Base-by-base conservation (phyloP, 2,888 invertebrate species). In the Epistrophe grossulariae region DNA sequence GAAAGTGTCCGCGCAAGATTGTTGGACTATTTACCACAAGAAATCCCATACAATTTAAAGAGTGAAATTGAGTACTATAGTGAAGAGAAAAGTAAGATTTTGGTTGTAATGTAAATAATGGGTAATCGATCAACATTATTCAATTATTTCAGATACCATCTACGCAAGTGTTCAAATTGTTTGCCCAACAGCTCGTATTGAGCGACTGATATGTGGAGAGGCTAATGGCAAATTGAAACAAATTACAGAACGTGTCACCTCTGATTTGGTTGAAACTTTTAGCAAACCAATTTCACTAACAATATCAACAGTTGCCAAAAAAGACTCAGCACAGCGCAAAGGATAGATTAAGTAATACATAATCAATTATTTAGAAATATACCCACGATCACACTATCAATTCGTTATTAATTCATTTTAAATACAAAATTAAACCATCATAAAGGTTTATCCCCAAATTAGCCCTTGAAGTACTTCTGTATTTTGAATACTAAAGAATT, bases 1-100 rank as follows among this genome's bases (percentile, higher is more conserved):
- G 95, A 95, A 89, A 95, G 96, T 77, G 96, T 99, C 0, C 94
- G 96, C 89, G 97, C 98, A 2, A 96, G 96, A 89, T 94, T 99
- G 52, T 92, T 99, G 81, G 97, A 99, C 91, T 95, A 95, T 90
- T 93, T 99, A 57, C 95, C 96, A 0, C 94, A 97, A 89, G 98
- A 99, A 93, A 94, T 99, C 57, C 99, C 99, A 0, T 99, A 99
- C 91, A 94, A 92, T 52, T 91, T 98, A 5, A 93, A 94, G 82
- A 94, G 95, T 9, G 90, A 93, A 66, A 91, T 98, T 17, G 96
- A 97, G 91, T 95, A 95, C 91, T 95, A 94, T 89, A 95, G 95
- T 89, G 93, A 94, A 70, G 93, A 94, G 40, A 94, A 95, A 88
- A 94, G 94, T 93, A 79, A 72, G 72, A 24, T 15, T 28, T 50